Evolutionary conservation across 2,113 vertebrate genomes (phyloP).

Genomic region (Tyrannus savana): DNA sequence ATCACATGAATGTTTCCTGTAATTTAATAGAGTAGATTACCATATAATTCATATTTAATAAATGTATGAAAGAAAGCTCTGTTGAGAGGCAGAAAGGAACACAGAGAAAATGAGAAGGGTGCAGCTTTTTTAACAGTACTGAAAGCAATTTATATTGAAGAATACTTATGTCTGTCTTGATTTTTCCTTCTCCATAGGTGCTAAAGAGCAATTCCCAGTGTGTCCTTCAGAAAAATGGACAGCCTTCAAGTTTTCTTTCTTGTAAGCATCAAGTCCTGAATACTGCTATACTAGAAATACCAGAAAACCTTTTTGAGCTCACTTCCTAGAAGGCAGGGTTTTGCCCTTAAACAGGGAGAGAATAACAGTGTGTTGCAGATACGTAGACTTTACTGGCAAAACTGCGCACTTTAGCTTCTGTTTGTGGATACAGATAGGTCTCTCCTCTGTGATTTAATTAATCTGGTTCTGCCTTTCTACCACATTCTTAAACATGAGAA

Average conservation of each 20-base stretch:
- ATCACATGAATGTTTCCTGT: conserved; percentile 4
- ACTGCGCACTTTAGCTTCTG: not conserved
- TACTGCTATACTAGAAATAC: not conserved
- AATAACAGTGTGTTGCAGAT: not conserved
- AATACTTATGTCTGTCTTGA: not conserved
- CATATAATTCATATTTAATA: conserved; percentile 47
- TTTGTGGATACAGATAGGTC: not conserved
- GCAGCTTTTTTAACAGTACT: not conserved
- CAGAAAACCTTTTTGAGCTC: not conserved
- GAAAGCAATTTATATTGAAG: not conserved
- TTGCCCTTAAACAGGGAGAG: not conserved
- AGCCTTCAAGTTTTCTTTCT: not conserved
- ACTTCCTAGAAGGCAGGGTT: not conserved
- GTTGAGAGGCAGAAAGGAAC: not conserved
- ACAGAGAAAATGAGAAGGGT: not conserved
- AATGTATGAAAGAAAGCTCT: not conserved
- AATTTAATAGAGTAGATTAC: conserved; percentile 31
- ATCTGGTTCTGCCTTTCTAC: not conserved
- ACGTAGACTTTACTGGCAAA: not conserved
- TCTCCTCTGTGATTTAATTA: not conserved
- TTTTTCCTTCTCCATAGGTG: not conserved
- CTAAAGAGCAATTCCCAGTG: not conserved
- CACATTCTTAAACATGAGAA: not conserved
- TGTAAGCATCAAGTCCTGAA: not conserved
- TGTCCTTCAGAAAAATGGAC: not conserved